These are phyloP conservation scores for Rhinolophus sinicus DNA, from an alignment of 2,113 vertebrate species.

Conservation along the genomic window DNA sequence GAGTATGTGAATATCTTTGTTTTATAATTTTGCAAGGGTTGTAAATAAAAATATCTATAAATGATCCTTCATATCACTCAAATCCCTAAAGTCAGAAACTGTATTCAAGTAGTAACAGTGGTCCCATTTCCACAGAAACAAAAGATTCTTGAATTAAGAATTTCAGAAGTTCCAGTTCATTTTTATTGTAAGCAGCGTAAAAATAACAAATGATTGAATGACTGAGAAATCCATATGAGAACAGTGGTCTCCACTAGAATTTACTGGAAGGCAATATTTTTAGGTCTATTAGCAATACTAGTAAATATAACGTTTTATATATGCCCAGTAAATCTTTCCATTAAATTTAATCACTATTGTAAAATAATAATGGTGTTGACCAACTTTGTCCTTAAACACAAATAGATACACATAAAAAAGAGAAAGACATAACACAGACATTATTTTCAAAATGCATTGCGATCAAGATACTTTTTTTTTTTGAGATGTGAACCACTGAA, in stretches of 20 bases:
- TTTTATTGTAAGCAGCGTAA: background rate
- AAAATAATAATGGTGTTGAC: background rate
- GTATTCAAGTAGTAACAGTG: background rate
- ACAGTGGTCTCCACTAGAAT: conserved; percentile 8
- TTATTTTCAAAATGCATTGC: background rate
- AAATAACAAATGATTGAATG: background rate
- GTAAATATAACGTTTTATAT: background rate
- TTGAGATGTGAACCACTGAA: background rate
- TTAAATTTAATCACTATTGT: background rate
- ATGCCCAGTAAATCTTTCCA: background rate
- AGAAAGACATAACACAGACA: background rate
- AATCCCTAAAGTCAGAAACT: background rate
- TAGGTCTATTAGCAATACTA: background rate
- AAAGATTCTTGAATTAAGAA: background rate
- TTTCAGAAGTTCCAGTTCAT: background rate
- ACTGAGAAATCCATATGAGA: conserved; percentile 8
- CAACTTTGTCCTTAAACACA: conserved; percentile 35
- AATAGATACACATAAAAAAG: conserved; percentile 22
- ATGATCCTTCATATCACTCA: background rate
- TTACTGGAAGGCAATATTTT: conserved; percentile 4
- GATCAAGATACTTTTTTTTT: background rate
- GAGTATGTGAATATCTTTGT: background rate
- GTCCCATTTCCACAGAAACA: background rate
- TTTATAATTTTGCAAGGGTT: background rate
- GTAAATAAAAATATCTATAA: background rate